Base-by-base conservation (phyloP, 2,888 invertebrate species). In the Caenorhabditis uteleia region DNA sequence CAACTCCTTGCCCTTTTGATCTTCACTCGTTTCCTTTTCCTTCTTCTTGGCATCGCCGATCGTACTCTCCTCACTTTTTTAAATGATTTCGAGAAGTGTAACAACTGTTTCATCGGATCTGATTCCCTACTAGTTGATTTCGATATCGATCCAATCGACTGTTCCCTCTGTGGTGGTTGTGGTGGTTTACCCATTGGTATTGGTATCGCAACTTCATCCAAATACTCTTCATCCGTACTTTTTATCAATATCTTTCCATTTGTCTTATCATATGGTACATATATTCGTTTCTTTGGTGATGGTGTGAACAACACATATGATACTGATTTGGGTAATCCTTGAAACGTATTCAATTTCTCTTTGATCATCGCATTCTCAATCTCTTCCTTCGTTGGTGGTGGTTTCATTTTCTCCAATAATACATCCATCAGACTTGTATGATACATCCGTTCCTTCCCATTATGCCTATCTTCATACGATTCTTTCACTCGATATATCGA, bases 11-110 rank as follows among this genome's bases (percentile, higher is more conserved):
- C 56, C 6, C 43, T 36, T 31, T 54, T 49, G 20, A 57, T 26
- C 20, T 55, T 56, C 8, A 61, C 65, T 18, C 73, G 54, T 31
- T 70, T 56, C 8, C 77, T 56, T 45, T 70, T 70, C n/a, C 73
- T 39, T 7, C 74, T 49, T 14, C 64, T 53, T 25, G 73, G 59
- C 51, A 59, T 59, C 14, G 69, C 69, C 4, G 68, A 61, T 1
- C 66, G 46, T 12, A 64, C 57, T 1, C 68, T 42, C 14, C 70
- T 44, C n/a, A 82, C 79, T 66, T 82, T 82, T 67, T 82, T 82
- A 70, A 82, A 82, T 12, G 73, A 72, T 54, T 77, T 78, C 26
- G 79, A 80, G 65, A 82, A 82, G 38, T 73, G 77, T 20, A 82
- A 55, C 7, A 82, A 65, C 6, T 57, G 57, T 23, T 44, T 20